Percentiles rank a stretch among this genome's conserved stretches.
These are phyloP conservation scores for Corythoichthys intestinalis DNA, from an alignment of 2,113 vertebrate genomes.

Conservation along the genomic window DNA sequence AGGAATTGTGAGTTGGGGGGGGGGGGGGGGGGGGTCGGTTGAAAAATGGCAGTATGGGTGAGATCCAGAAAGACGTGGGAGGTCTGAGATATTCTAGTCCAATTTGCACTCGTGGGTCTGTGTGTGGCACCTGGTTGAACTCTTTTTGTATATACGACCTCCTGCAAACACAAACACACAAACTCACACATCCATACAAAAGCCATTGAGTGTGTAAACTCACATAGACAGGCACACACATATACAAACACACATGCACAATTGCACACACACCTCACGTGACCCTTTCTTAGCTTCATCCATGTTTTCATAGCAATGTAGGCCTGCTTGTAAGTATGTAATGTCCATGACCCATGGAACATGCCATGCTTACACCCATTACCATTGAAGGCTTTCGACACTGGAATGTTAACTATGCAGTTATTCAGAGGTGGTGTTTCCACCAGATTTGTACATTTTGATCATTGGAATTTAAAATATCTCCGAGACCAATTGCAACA, in stretches of 20 bases:
- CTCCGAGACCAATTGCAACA: not conserved
- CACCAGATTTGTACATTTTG: conserved; percentile 41
- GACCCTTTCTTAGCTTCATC: conserved; percentile 28
- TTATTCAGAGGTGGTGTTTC: conserved; percentile 30
- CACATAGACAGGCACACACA: conserved; percentile 5
- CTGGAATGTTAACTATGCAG: conserved; percentile 61
- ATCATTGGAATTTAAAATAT: conserved; percentile 19
- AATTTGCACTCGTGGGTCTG: conserved; percentile 39
- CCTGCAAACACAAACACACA: conserved; percentile 60
- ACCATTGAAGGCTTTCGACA: conserved; percentile 55
- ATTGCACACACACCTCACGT: conserved; percentile 10
- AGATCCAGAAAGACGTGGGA: conserved; percentile 47
- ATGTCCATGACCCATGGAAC: conserved; percentile 51
- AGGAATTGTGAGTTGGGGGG: conserved; percentile 29
- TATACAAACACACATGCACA: conserved; percentile 6
- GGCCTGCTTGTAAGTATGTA: conserved; percentile 46
- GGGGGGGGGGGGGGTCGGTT: conserved; percentile 24
- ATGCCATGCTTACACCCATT: conserved; percentile 55
- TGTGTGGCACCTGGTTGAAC: conserved; percentile 65
- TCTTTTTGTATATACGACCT: conserved; percentile 59
- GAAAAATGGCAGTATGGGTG: conserved; percentile 41
- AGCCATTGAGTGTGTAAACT: conserved; percentile 18
- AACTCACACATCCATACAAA: conserved; percentile 47
- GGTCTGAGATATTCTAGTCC: conserved; percentile 52
- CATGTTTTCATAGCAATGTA: conserved; percentile 51